phyloP scores from a whole-genome alignment of 2,797 vertebrate genomes.

The Acomys russatus region DNA sequence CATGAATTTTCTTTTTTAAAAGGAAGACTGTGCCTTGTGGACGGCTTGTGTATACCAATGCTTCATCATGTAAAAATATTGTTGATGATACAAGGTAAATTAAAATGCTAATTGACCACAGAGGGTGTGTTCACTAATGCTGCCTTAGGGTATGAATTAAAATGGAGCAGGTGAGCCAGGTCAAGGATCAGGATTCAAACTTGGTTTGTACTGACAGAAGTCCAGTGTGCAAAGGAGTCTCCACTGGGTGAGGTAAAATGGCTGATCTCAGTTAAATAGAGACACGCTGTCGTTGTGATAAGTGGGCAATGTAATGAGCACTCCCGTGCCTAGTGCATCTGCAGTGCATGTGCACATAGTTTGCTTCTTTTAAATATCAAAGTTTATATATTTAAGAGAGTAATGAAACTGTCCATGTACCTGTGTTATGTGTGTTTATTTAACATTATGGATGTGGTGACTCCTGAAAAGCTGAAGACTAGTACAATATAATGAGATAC shows the following conservation, averaged over 20 bases:
- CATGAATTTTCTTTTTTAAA: background rate
- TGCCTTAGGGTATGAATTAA: background rate
- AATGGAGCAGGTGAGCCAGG: background rate
- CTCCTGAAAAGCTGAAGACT: background rate
- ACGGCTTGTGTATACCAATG: background rate
- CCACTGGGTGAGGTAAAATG: background rate
- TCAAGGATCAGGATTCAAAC: rapidly evolving
- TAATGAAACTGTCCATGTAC: too few relatives aligned
- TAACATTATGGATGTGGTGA: background rate
- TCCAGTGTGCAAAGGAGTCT: rapidly evolving
- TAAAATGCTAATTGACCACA: background rate
- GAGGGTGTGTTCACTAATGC: background rate
- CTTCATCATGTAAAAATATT: background rate
- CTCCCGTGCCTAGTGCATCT: background rate
- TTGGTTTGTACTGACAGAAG: background rate
- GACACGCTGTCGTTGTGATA: background rate
- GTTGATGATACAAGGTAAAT: constrained; percentile 4
- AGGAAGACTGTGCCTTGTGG: background rate
- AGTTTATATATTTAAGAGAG: background rate
- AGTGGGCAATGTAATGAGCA: background rate
- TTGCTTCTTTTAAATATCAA: background rate
- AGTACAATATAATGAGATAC: background rate
- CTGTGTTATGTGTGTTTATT: background rate
- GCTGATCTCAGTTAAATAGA: background rate
- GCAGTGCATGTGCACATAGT: background rate